These are phyloP conservation scores for Neopelma chrysocephalum DNA, from an alignment of 2,797 vertebrate genomes.

Conservation along the genomic window DNA sequence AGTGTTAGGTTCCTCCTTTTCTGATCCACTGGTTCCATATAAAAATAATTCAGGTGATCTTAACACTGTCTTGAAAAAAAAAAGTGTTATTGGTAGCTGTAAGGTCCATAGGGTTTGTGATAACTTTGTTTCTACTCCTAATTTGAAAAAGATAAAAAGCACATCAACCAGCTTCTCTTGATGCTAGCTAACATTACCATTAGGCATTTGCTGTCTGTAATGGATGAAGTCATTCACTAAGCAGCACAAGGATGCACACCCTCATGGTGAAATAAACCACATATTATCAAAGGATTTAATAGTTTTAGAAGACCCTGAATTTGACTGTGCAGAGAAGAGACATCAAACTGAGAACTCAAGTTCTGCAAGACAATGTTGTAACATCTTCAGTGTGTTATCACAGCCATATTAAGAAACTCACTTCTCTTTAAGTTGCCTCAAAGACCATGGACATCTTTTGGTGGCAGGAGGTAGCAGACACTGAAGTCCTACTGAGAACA, in stretches of 20 bases:
- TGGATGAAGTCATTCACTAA: not conserved
- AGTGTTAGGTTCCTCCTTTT: not conserved
- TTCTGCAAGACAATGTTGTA: not conserved
- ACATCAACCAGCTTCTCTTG: not conserved
- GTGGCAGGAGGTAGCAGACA: not conserved
- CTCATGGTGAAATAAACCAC: not conserved
- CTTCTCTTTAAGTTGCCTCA: not conserved
- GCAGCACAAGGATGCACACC: not conserved
- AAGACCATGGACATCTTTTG: not conserved
- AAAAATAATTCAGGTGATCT: not conserved
- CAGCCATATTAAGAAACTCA: conserved; percentile 8
- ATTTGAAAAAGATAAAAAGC: not conserved
- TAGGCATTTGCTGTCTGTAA: not conserved
- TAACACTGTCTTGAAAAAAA: not conserved
- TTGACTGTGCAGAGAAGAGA: not conserved
- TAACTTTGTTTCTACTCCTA: not conserved
- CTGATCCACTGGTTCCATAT: not conserved
- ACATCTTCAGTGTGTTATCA: not conserved
- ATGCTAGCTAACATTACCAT: not conserved
- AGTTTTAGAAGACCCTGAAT: not conserved
- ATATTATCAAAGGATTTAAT: not conserved
- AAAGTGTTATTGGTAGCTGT: not conserved
- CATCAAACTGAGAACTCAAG: not conserved
- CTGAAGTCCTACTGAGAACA: not conserved
- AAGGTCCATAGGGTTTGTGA: not conserved